Conservation (phyloP, 2,888 invertebrate genomes). For the Hofmannophila pseudospretella region DNA sequence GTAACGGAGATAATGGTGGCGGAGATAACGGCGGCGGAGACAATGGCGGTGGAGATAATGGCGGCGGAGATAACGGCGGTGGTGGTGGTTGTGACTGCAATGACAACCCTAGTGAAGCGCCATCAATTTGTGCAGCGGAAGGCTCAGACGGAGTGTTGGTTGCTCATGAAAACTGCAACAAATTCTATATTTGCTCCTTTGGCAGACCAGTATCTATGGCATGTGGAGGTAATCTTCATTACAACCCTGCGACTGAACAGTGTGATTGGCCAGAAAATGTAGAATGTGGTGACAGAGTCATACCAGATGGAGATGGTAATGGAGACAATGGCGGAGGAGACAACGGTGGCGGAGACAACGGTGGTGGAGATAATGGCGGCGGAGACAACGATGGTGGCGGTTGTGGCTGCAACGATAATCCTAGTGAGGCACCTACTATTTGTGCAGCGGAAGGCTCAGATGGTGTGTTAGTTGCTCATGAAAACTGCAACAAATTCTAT, state of each 20-base stretch:
- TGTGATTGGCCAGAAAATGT: constrained; percentile 34
- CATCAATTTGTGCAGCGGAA: constrained; percentile 25
- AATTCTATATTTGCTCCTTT: constrained; percentile 33
- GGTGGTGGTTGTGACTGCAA: constrained; percentile 18
- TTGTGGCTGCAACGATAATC: constrained; percentile 7
- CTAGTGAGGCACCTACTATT: constrained; percentile 16
- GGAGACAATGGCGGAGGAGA: too few relatives aligned
- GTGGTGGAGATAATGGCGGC: constrained; percentile 1
- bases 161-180: constrained; percentile 36
- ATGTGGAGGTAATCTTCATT: neutral
- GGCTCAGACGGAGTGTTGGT: constrained; percentile 32
- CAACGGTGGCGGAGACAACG: constrained; percentile 9
- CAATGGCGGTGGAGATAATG: constrained; percentile 17
- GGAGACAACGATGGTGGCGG: constrained; percentile 8
- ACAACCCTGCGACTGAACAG: constrained; percentile 16
- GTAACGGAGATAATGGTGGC: neutral
- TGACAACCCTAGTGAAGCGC: constrained; percentile 13
- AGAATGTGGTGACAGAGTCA: constrained; percentile 24
- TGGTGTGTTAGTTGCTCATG: constrained; percentile 22
- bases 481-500: constrained; percentile 31
- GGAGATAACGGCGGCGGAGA: neutral
- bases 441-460: constrained; percentile 17
- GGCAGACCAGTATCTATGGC: constrained; percentile 24
- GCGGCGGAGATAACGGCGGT: neutral
- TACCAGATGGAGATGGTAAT: constrained; percentile 1